Percentiles rank a stretch among this genome's conserved stretches.
Evolutionary conservation across 2,797 vertebrate genomes (phyloP).

Genomic region (Poecile montanus): DNA sequence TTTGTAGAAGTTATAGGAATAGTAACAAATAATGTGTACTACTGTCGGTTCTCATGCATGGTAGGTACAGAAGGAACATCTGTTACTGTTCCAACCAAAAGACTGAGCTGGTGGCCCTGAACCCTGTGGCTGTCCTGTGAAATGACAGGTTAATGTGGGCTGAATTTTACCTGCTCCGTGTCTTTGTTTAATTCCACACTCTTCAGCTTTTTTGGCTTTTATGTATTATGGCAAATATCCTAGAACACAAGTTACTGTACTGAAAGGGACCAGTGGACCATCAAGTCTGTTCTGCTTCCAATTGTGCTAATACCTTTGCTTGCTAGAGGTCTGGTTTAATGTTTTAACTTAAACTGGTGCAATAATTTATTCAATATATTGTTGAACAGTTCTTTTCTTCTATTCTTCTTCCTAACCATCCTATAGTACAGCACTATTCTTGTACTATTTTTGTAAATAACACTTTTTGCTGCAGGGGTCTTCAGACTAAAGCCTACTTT

Average conservation of each 20-base stretch:
- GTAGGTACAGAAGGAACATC: background rate
- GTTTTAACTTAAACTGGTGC: constrained; percentile 18
- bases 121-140: background rate
- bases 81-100: background rate
- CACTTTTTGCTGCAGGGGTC: background rate
- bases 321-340: constrained; percentile 1
- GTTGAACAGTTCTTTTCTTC: background rate
- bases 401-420: constrained; percentile 23
- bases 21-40: background rate
- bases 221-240: constrained; percentile 60
- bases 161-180: constrained; percentile 49
- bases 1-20: background rate
- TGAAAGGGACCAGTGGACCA: constrained; percentile 53
- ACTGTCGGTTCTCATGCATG: background rate
- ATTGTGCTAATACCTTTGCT: constrained; percentile 27
- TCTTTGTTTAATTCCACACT: constrained; percentile 55
- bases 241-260: constrained; percentile 53
- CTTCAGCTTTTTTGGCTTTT: constrained; percentile 41
- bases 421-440: background rate
- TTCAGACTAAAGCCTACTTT: background rate
- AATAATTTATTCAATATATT: constrained; percentile 8
- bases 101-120: constrained; percentile 30
- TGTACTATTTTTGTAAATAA: background rate
- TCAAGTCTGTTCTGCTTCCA: constrained; percentile 54
- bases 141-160: constrained; percentile 62